Evolutionary conservation across 2,888 invertebrate species (phyloP), one percentile per base, ranked within the genome.

Genomic region (Mimachlamys varia): DNA sequence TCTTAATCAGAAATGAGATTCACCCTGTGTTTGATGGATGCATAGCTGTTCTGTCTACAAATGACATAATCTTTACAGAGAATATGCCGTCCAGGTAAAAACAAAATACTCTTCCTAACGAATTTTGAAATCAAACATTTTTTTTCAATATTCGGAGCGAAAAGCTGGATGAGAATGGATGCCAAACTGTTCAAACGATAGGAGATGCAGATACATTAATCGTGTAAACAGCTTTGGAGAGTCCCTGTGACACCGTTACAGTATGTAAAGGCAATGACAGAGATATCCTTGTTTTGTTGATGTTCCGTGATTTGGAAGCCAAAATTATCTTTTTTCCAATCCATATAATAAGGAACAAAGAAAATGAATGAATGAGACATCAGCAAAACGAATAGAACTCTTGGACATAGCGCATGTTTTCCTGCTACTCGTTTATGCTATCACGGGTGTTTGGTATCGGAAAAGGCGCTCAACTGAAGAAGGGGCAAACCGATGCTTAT

Each of bases 141-240:
- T 94, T 95, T 88, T 93, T 94, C 3, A 87, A 91, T 49, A 17
- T 94, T 27, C 89, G 94, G 19, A 87, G 15, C 37, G 22, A 17
- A 87, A 88, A 55, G 19, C 0, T 91, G 22, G n/a, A 87, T 58
- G 19, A 87, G 15, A 50, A 53, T 7, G 92, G 91, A 19, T 90
- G 89, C 38, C 88, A 33, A 22, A 89, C 92, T 15, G 17, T 88
- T 22, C 92, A 94, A 90, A 93, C 94, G 53, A 38, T 19, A 10
- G 92, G 91, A 27, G 94, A 94, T 92, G 94, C 94, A 37, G 94
- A 95, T 91, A 15, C 93, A 5, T 62, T 93, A 15, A 94, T 95
- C 90, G 94, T 91, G 1, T 27, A 92, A 49, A 94, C 93, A 53
- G 93, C 93, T 33, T 88, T 93, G 22, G 76, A 88, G n/a, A 62